Evolutionary conservation across 2,888 invertebrate genomes (phyloP), one percentile per base, ranked within the genome.

Genomic region (Sinelater perroti): DNA sequence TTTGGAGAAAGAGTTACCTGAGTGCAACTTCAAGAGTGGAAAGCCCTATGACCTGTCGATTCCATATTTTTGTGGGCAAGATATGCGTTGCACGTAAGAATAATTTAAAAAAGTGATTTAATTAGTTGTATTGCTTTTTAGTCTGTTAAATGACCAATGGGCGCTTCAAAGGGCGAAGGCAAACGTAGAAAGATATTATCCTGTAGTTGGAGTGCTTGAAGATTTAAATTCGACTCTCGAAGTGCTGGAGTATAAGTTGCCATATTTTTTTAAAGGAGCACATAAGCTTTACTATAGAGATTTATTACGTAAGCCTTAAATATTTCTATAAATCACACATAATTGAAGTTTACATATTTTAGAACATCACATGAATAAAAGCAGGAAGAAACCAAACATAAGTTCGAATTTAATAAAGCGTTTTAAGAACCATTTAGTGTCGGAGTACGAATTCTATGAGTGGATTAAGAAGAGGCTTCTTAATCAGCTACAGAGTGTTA

Each of bases 51-150:
- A 81, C 57, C 75, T 83, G 30, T 75, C 81, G 5, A 82, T 87
- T 61, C 82, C 86, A 1, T 84, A 85, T 71, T 87, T 87, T 70
- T 87, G 87, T 67, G 87, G 87, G 13, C 85, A 87, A 57, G 79
- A 85, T 67, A 69, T 76, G 14, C 75, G 80, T 57, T 87, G 87
- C 74, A 78, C 78, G 85, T 86, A 76, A 81, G 83, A 79, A 67
- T 30, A 20, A n/a, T n/a, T n/a, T n/a, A n/a, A n/a, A n/a, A n/a
- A n/a, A n/a, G n/a, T n/a, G n/a, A n/a, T n/a, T n/a, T n/a, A n/a
- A n/a, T n/a, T n/a, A n/a, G n/a, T n/a, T n/a, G n/a, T n/a, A n/a
- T 44, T 45, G 44, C 47, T 52, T 67, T 67, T 26, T 62, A 84
- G 84, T 70, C 70, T 78, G 61, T 70, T 80, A 56, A 83, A 85